These are phyloP conservation scores for Paramormyrops kingsleyae DNA, from an alignment of 2,113 vertebrate genomes.

Conservation along the genomic window DNA sequence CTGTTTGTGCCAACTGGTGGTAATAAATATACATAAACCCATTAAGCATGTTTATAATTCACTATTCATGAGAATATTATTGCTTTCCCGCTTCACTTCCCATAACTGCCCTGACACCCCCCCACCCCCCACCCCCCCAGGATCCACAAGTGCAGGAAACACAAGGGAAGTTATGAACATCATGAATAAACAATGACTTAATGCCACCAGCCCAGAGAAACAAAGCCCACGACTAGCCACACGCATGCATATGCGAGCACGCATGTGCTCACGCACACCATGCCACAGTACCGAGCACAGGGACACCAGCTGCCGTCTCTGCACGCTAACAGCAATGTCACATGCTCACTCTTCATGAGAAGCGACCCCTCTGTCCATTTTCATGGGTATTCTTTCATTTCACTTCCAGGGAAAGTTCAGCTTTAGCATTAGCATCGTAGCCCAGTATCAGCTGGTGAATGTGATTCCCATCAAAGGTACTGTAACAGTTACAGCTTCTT, in stretches of 20 bases:
- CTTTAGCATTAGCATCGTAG: not conserved
- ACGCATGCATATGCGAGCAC: constrained; percentile 15
- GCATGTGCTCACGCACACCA: not conserved
- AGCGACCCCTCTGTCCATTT: not conserved
- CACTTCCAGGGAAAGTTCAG: not conserved
- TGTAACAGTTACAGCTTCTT: not conserved
- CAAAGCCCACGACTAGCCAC: not conserved
- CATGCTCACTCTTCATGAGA: not conserved
- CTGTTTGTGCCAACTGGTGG: not conserved
- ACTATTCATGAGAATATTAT: constrained; percentile 51
- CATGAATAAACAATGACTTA: constrained; percentile 52
- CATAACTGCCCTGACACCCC: constrained; percentile 49
- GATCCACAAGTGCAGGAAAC: constrained; percentile 47
- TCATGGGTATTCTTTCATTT: not conserved
- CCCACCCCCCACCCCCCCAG: constrained; percentile 36
- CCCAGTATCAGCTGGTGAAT: not conserved
- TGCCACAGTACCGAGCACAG: not conserved
- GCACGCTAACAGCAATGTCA: not conserved
- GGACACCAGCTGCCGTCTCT: not conserved
- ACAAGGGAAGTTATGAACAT: constrained; percentile 42
- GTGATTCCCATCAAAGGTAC: not conserved
- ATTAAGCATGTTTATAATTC: constrained; percentile 61
- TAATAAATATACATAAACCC: constrained; percentile 35
- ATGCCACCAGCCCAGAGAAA: constrained; percentile 1
- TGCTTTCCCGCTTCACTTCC: constrained; percentile 56